These are phyloP conservation scores for Aphelenchoides fujianensis DNA, from an alignment of 1,140 invertebrate species.

Conservation along the genomic window DNA sequence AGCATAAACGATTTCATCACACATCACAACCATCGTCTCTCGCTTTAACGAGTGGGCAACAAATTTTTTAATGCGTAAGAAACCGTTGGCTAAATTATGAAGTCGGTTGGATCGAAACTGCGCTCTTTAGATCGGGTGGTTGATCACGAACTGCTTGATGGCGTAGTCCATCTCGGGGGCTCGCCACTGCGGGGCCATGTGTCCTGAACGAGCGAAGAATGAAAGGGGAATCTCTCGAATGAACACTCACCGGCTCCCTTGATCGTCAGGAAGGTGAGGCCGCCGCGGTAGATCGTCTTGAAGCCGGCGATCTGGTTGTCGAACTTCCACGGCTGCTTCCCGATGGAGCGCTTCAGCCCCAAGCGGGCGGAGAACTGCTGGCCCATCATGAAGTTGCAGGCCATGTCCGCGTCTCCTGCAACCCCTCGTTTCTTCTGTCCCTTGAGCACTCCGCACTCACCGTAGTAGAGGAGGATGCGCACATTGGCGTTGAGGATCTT, in stretches of 20 bases:
- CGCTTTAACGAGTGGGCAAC: too few relatives aligned
- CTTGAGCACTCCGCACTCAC: slow-evolving; percentile 67
- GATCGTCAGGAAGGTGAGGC: slow-evolving; percentile 59
- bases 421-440: neutral
- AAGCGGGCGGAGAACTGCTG: slow-evolving; percentile 54
- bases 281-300: slow-evolving; percentile 58
- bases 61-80: too few relatives aligned
- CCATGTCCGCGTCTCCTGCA: slow-evolving; percentile 67
- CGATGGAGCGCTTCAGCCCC: slow-evolving; percentile 50
- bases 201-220: slow-evolving; percentile 49
- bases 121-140: slow-evolving; percentile 59
- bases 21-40: too few relatives aligned
- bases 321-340: slow-evolving; percentile 61
- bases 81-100: too few relatives aligned
- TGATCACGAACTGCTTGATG: slow-evolving; percentile 63
- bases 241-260: slow-evolving; percentile 65
- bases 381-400: slow-evolving; percentile 65
- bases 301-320: slow-evolving; percentile 59
- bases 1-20: too few relatives aligned
- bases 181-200: slow-evolving; percentile 68
- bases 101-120: too few relatives aligned
- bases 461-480: slow-evolving; percentile 67
- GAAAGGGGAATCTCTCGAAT: neutral
- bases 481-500: slow-evolving; percentile 61
- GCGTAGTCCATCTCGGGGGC: slow-evolving; percentile 65